Conservation (phyloP, 2,113 vertebrate species). For the Rhinolophus ferrumequinum region DNA sequence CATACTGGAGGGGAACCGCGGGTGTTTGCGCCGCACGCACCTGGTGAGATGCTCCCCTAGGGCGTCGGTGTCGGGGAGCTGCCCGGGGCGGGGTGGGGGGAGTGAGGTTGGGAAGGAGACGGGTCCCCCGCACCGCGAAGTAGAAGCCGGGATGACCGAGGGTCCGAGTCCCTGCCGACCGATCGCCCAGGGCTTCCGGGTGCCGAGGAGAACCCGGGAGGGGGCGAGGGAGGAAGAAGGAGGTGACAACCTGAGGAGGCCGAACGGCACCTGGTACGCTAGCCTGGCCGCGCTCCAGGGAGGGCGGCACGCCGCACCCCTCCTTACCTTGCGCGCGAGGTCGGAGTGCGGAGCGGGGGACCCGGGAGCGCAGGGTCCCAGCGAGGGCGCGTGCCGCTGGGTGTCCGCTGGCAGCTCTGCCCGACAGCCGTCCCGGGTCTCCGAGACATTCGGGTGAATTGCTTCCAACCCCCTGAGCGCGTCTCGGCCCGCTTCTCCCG, state of each 20-base stretch:
- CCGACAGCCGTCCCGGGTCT: background rate
- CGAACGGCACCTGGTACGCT: background rate
- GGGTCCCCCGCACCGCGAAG: background rate
- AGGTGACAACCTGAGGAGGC: background rate
- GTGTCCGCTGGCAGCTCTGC: background rate
- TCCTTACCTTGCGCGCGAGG: slow-evolving; percentile 63
- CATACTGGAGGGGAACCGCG: background rate
- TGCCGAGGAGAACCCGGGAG: background rate
- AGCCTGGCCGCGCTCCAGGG: background rate
- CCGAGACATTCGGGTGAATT: background rate
- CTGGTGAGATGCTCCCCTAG: background rate
- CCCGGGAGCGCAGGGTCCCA: background rate
- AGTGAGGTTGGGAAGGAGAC: background rate
- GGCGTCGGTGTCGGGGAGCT: background rate
- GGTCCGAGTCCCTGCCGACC: background rate
- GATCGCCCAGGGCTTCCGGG: background rate
- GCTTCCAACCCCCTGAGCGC: background rate
- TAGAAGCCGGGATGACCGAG: background rate
- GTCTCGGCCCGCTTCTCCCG: background rate
- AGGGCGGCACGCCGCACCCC: background rate
- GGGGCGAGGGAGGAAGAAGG: no score
- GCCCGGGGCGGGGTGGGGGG: background rate
- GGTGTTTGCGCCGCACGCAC: background rate
- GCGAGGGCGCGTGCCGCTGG: background rate
- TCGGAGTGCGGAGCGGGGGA: background rate